phyloP scores from a whole-genome alignment of 1,140 invertebrate genomes.

The Atta texana region DNA sequence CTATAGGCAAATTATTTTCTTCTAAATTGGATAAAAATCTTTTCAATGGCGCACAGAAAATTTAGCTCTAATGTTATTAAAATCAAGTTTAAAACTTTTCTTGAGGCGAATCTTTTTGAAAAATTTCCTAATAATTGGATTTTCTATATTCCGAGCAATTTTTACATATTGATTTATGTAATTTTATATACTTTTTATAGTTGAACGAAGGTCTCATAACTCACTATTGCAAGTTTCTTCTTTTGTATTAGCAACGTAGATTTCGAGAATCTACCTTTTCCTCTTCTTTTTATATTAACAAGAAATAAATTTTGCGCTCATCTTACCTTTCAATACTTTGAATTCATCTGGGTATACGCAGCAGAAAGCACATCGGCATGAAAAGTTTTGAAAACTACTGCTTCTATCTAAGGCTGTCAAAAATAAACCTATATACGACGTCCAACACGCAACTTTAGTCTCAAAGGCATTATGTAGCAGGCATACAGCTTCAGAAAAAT shows the following conservation, averaged over 20 bases:
- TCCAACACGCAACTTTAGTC: conserved; percentile 36
- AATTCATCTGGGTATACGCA: conserved; percentile 31
- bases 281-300: background rate
- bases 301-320: conserved; percentile 29
- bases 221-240: background rate
- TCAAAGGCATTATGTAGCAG: conserved; percentile 15
- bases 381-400: conserved; percentile 31
- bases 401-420: conserved; percentile 30
- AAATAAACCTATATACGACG: conserved; percentile 34
- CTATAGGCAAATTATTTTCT: too few species aligned
- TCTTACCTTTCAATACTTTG: conserved; percentile 17
- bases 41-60: too few species aligned
- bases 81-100: too few species aligned
- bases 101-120: too few species aligned
- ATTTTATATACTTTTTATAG: background rate
- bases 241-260: background rate
- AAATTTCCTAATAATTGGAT: too few species aligned
- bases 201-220: background rate
- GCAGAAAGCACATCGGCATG: background rate
- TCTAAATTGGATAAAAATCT: too few species aligned
- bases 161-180: too few species aligned
- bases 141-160: too few species aligned
- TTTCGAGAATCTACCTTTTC: background rate
- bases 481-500: background rate
- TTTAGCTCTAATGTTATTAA: too few species aligned